Conservation (phyloP, 2,888 invertebrate genomes). For the Habroteleia sp. region DNA sequence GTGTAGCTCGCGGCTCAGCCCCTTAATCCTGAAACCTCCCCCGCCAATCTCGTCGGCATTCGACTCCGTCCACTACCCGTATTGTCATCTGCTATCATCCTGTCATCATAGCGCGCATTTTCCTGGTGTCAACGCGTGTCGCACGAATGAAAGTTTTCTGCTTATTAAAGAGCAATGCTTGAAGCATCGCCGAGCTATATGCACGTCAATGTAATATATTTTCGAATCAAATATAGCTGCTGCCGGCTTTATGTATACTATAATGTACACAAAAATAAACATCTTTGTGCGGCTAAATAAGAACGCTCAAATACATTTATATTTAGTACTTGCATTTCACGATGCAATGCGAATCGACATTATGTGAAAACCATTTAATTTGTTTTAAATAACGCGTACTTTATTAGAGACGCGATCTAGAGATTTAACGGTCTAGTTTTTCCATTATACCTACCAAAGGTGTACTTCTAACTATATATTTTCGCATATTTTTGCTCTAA, state of each 20-base stretch:
- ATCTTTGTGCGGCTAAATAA: slow-evolving; percentile 52
- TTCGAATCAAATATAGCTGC: slow-evolving; percentile 45
- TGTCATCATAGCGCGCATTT: slow-evolving; percentile 50
- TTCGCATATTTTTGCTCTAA: too few relatives aligned
- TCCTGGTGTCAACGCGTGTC: slow-evolving; percentile 56
- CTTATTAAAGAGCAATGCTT: slow-evolving; percentile 61
- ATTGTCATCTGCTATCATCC: slow-evolving; percentile 59
- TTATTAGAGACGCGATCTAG: slow-evolving; percentile 34
- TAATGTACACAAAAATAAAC: slow-evolving; percentile 40
- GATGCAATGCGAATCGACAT: slow-evolving; percentile 40
- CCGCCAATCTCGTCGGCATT: slow-evolving; percentile 27
- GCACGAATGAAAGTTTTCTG: slow-evolving; percentile 53
- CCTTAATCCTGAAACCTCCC: slow-evolving; percentile 59
- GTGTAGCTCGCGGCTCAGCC: too few relatives aligned
- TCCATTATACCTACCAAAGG: too few relatives aligned
- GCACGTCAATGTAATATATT: slow-evolving; percentile 58
- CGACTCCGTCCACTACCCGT: slow-evolving; percentile 24
- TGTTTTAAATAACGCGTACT: slow-evolving; percentile 42
- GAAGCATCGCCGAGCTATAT: slow-evolving; percentile 30
- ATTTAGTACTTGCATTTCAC: slow-evolving; percentile 46
- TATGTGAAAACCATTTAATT: slow-evolving; percentile 26
- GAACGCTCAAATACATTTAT: slow-evolving; percentile 40
- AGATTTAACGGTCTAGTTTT: too few relatives aligned
- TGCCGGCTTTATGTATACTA: slow-evolving; percentile 39
- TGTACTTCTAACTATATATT: too few relatives aligned